phyloP scores from a whole-genome alignment of 2,797 vertebrate genomes.

The Rhabdophis nuchalis region DNA sequence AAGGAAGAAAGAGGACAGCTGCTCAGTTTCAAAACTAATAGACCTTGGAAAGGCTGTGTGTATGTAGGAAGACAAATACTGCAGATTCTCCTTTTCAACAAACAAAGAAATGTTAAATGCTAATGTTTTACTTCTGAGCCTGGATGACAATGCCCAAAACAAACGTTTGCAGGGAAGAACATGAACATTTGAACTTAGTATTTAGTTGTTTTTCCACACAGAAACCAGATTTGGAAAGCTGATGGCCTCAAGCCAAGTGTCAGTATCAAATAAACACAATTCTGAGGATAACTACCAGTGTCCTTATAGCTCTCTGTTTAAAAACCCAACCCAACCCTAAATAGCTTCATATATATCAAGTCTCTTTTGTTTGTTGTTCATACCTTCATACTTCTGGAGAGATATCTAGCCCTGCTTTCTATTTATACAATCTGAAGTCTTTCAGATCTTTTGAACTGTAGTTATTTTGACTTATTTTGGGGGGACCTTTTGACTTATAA shows the following conservation, averaged over 20 bases:
- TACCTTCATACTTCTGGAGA: not conserved
- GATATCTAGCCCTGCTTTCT: not conserved
- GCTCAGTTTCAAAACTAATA: not conserved
- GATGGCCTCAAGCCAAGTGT: not conserved
- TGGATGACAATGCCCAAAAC: slow-evolving; percentile 43
- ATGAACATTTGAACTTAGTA: slow-evolving; percentile 56
- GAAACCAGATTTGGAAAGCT: slow-evolving; percentile 16
- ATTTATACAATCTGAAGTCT: not conserved
- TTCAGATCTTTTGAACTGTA: not conserved
- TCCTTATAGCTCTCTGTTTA: slow-evolving; percentile 51
- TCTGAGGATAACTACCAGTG: slow-evolving; percentile 36
- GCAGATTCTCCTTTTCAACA: slow-evolving; percentile 12
- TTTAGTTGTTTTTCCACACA: not conserved
- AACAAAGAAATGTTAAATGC: slow-evolving; percentile 6
- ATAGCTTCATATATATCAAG: not conserved
- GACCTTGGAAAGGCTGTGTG: slow-evolving; percentile 9
- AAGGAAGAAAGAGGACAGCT: not conserved
- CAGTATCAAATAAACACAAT: rapidly evolving
- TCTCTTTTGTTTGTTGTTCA: not conserved
- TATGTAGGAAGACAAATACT: not conserved
- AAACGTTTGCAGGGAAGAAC: slow-evolving; percentile 45
- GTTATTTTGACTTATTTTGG: not conserved
- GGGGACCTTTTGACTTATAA: not conserved
- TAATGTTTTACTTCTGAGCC: slow-evolving; percentile 51
- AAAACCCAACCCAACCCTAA: not conserved